Evolutionary conservation across 2,113 vertebrate genomes (phyloP), one percentile per base, ranked within the genome.

Genomic region (Erythrocercus mccallii): DNA sequence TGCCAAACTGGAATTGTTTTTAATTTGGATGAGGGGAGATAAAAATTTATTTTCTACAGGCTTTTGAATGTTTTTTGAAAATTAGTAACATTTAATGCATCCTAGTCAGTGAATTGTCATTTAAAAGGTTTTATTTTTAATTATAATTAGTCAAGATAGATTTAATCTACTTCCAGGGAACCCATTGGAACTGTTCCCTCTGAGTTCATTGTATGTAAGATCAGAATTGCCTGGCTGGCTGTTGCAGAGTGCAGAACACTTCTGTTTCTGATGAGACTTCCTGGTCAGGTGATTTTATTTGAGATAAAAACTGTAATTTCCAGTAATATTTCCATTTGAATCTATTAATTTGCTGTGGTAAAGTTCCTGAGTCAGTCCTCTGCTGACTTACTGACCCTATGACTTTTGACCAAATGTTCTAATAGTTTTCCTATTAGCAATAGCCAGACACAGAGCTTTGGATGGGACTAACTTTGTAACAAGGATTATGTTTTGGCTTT

Each of bases 351-450:
- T 66, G 18, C 30, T 72, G 60, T 64, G 53, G 35, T 30, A 53
- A 88, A 90, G 35, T 73, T 88, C 27, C 24, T 42, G 60, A 70
- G 23, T 45, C 82, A 37, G 38, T 40, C 11, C 4, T 8, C 38
- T 76, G 37, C 40, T 90, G 65, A 50, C 87, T 93, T 47, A 28
- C 17, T 38, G 45, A 60, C 33, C 54, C 23, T 47, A 47, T 77
- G 92, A 96, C 82, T 45, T 94, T 81, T 95, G 79, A 82, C 66
- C 65, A 81, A 87, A 87, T 88, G 58, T 95, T 89, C 81, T 79
- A 42, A 51, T 58, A 51, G 68, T 72, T 72, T 80, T 56, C 28
- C 25, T 74, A 20, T 74, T 95, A 96, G 62, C 57, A 87, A 53
- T 60, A 80, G 71, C 20, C 23, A 61, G 69, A 60, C 0, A 0